These are phyloP conservation scores for Neoarius graeffei DNA, from an alignment of 2,113 vertebrate species.

Conservation along the genomic window DNA sequence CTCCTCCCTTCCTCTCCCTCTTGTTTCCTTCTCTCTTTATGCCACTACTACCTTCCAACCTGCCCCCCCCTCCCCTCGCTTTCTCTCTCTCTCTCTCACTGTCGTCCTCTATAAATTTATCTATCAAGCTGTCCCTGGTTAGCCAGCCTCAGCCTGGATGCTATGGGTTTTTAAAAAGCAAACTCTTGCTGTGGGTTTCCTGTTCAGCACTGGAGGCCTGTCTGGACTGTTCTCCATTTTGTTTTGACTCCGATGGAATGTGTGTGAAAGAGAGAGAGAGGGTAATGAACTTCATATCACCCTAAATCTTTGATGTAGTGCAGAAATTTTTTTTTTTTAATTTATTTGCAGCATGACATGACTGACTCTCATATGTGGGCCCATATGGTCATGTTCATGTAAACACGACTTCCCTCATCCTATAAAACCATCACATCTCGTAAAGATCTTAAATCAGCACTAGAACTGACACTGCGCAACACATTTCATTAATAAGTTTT, in stretches of 20 bases:
- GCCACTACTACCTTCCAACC: neutral
- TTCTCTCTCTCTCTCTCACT: neutral
- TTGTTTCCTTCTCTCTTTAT: conserved; percentile 27
- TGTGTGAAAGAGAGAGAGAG: neutral
- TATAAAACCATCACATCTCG: conserved; percentile 40
- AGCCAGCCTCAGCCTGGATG: neutral
- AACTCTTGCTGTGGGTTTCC: conserved; percentile 24
- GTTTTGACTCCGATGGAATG: conserved; percentile 20
- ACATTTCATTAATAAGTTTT: neutral
- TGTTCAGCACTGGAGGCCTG: conserved; percentile 13
- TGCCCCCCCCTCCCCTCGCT: neutral
- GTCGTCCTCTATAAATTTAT: conserved; percentile 21
- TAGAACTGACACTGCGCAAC: neutral
- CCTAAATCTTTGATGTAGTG: conserved; percentile 9
- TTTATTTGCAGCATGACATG: conserved; percentile 30
- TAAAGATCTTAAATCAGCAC: conserved; percentile 28
- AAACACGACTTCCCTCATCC: conserved; percentile 29
- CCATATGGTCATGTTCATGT: neutral
- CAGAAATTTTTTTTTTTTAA: conserved; percentile 31
- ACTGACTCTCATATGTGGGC: conserved; percentile 24
- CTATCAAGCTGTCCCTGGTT: conserved; percentile 31
- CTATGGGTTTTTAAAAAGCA: conserved; percentile 18
- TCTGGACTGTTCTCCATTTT: conserved; percentile 24
- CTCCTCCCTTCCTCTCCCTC: conserved; percentile 29
- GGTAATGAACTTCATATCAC: conserved; percentile 21